Conservation (phyloP, 2,113 vertebrate genomes). For the Diphyllodes magnificus region DNA sequence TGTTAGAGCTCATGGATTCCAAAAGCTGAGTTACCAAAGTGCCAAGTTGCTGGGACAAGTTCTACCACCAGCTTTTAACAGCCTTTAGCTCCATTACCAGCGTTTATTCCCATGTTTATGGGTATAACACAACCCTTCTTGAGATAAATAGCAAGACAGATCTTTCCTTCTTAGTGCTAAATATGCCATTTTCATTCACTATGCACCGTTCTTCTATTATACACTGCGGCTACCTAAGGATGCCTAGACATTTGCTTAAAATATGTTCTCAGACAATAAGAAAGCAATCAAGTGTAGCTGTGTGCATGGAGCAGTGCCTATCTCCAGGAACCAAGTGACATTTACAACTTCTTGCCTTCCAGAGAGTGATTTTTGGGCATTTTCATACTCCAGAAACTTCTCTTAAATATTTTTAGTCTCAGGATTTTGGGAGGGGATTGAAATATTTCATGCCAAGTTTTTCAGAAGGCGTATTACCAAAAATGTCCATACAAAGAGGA, state of each 20-base stretch:
- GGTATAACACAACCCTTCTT: not conserved
- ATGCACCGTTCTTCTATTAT: not conserved
- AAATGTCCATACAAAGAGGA: constrained; percentile 15
- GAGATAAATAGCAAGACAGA: not conserved
- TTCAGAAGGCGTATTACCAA: constrained; percentile 34
- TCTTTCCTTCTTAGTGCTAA: not conserved
- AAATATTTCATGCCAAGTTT: constrained; percentile 14
- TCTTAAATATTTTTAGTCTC: constrained; percentile 7
- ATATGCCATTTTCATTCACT: not conserved
- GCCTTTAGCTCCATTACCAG: not conserved
- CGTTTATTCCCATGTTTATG: not conserved
- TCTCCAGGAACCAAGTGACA: not conserved
- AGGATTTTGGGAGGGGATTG: not conserved
- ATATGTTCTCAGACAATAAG: not conserved
- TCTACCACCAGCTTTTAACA: not conserved
- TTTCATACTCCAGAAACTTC: constrained; percentile 1
- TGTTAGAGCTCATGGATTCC: not conserved
- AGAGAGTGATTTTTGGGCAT: not conserved
- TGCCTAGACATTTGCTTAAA: not conserved
- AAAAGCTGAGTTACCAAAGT: not conserved
- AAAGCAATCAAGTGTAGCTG: not conserved
- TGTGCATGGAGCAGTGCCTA: not conserved
- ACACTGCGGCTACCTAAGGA: not conserved
- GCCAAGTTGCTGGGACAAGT: not conserved
- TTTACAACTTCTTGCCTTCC: not conserved